Conservation (phyloP, 2,113 vertebrate genomes). For the Paramormyrops kingsleyae region DNA sequence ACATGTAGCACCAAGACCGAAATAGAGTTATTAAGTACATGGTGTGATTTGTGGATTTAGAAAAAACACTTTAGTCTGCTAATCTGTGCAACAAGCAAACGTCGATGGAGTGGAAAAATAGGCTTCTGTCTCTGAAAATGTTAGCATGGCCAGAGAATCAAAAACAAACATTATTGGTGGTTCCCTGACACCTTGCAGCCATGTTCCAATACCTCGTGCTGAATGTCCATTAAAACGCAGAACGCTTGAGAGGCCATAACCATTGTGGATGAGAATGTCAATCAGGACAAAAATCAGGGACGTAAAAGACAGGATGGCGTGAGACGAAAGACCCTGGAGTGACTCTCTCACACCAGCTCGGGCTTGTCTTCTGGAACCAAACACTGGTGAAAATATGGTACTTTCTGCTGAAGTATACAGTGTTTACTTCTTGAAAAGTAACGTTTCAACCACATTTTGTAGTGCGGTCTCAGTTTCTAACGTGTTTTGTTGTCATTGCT, state of each 20-base stretch:
- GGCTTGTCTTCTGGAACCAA: background rate
- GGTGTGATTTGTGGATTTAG: background rate
- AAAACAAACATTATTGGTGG: background rate
- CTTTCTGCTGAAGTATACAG: background rate
- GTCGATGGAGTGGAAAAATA: background rate
- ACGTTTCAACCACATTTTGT: background rate
- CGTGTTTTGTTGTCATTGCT: background rate
- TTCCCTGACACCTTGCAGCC: background rate
- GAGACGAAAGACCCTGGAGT: background rate
- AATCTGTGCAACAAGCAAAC: background rate
- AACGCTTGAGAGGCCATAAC: background rate
- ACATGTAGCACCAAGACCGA: constrained; percentile 14
- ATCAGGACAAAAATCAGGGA: background rate
- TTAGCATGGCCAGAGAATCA: background rate
- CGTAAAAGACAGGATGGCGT: background rate
- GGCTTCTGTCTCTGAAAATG: background rate
- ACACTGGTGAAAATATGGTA: background rate
- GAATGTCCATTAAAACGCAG: background rate
- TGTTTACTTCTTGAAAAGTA: background rate
- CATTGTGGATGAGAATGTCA: background rate
- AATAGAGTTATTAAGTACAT: constrained; percentile 37
- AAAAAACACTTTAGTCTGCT: background rate
- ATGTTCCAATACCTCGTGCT: background rate
- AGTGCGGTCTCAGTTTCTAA: background rate
- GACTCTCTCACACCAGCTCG: background rate